Base-by-base conservation (phyloP, 2,797 vertebrate genomes). In the Peromyscus aztecus region DNA sequence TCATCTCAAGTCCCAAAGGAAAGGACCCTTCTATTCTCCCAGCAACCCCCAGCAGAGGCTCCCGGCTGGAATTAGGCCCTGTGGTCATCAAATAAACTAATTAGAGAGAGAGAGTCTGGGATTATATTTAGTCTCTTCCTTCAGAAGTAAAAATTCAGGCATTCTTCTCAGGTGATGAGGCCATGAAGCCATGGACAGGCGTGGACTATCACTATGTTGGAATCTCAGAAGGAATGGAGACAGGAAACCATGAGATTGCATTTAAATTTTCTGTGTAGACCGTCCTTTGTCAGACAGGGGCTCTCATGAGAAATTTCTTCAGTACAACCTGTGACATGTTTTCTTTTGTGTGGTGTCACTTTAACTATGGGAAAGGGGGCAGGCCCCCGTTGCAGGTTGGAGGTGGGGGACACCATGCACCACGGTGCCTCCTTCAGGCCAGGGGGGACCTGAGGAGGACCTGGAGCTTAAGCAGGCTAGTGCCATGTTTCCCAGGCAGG, bases 331-430 rank as follows among this genome's bases (percentile, higher is more conserved):
- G 16, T 24, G 1, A 31, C 10, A 0, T 52, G 2, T 71, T 13
- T 59, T 94, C 61, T 31, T 89, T 49, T n/a, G 7, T 17, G 59
- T 46, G n/a, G 3, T 52, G 55, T 52, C 52, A 46, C 34, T 21
- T 63, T 23, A 3, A 10, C 49, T 6, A 2, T 1, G 21, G 37
- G 49, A 12, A 16, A 29, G 43, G 14, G 46, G 46, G 40, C 0
- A 2, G 27, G 23, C 12, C 24, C 37, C 73, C 7, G 11, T 11
- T 2, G 46, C 8, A 27, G 52, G 71, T 52, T 21, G 37, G 59
- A 75, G 4, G 19, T 0, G 19, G n/a, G 0, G 29, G 21, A 21
- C 40, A 6, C 46, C 2, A 0, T 1, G 9, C 2, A 80, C 7
- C 8, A 80, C 2, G 0, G 27, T 16, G 11, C 16, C 46, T 34